Evolutionary conservation across 2,888 invertebrate species (phyloP), one percentile per base, ranked within the genome.

Genomic region (Spilarctia lutea): DNA sequence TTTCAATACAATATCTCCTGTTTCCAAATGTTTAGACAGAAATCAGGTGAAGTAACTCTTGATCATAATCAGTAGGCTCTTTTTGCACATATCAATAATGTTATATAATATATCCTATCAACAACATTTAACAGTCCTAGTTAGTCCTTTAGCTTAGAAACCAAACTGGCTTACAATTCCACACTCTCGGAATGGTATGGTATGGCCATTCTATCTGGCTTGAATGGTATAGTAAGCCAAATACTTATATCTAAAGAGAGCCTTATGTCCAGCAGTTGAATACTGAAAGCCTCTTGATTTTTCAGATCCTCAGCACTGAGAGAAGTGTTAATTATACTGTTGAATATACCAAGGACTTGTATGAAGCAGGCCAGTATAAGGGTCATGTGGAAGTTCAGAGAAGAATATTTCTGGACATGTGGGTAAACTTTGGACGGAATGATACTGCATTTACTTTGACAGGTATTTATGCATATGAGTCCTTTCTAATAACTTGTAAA

Each of bases 311-410:
- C 74, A 91, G 94, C 76, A 87, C 91, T 13, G 92, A 96, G 78
- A 96, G 97, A 69, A 93, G 95, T 30, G 96, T 96, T 74, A 96
- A 95, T 78, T 98, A 97, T 97, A 96, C 94, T 65, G 94, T 97
- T 63, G 94, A 95, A 71, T 98, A 97, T 90, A 92, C 96, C 27
- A 91, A 93, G 48, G 85, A 89, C 63, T 86, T 88, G 3, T 97
- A 97, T 91, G 94, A 96, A 76, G 94, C 97, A 45, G 97, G 97
- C 4, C 90, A 92, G 33, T 97, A 97, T 86, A 90, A 87, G 6
- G 88, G 90, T 0, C 92, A 91, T 68, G 96, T 97, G 42, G 92
- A 96, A 82, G 95, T 98, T 52, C 30, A 68, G 2, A 87, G 74
- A 96, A 94, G 91, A 83, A 90, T 89, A 75, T 85, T 92, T 69